Base-by-base conservation (phyloP, 2,888 invertebrate species). In the Fragum sueziense region DNA sequence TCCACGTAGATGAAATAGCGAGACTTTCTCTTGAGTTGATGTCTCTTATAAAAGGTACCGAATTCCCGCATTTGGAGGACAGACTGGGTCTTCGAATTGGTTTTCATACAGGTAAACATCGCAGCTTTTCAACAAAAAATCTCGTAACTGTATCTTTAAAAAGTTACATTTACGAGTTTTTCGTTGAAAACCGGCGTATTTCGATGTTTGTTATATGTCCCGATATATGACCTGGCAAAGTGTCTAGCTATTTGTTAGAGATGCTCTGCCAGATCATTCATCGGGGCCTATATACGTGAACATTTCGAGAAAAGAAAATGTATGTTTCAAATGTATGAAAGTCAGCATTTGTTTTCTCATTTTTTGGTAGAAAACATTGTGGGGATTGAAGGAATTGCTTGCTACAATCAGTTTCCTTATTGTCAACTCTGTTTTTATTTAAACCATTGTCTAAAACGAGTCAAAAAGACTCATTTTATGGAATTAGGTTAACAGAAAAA, bases 41-140 rank as follows among this genome's bases (percentile, higher is more conserved):
- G 41, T 74, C 72, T 4, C 74, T 76, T 34, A 80, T 86, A 14
- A 27, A 65, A 6, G 62, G 76, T 25, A 33, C 78, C n/a, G 37
- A 72, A 7, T 81, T 87, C 2, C 80, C 81, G 0, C 81, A 87
- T 72, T 59, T 84, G 47, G 70, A 77, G 2, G 70, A 86, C 68
- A 70, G 70, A 3, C 62, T 87, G 6, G 47, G 70, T 22, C 77
- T 88, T 1, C 68, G 88, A 25, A 82, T 88, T 31, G 88, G 88
- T 1, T 74, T 88, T 17, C 84, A 88, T 79, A 79, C 88, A 69
- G 88, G 94, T 88, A 74, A 68, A n/a, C 62, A 11, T n/a, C n/a
- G n/a, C n/a, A n/a, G n/a, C n/a, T n/a, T n/a, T n/a, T n/a, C n/a
- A n/a, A n/a, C n/a, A n/a, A n/a, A n/a, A n/a, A n/a, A n/a, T 11